These are phyloP conservation scores for Malacoctenus gilli DNA, from an alignment of 2,797 vertebrate species.

Conservation along the genomic window DNA sequence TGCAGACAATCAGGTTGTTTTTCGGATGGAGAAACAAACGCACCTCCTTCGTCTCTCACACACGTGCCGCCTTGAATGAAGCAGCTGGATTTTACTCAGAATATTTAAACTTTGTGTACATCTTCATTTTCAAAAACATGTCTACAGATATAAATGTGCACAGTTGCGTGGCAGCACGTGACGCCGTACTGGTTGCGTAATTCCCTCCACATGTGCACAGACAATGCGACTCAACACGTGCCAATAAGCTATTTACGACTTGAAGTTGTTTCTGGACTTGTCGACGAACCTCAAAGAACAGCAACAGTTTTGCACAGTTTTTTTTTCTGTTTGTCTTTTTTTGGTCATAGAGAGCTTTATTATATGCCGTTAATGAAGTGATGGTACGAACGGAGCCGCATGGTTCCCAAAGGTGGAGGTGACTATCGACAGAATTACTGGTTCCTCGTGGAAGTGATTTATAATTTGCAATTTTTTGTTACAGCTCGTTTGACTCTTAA, in stretches of 20 bases:
- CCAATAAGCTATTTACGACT: constrained; percentile 2
- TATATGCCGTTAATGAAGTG: constrained; percentile 1
- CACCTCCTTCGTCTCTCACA: constrained; percentile 1
- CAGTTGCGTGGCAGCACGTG: constrained; percentile 7
- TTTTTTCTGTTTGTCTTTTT: constrained; percentile 2
- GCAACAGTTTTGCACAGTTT: constrained; percentile 33
- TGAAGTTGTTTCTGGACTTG: neutral
- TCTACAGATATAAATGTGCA: constrained; percentile 10
- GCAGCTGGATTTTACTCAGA: constrained; percentile 10
- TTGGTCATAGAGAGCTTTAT: constrained; percentile 14
- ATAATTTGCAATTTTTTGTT: too few relatives aligned
- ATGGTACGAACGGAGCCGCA: constrained; percentile 6
- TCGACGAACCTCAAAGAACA: constrained; percentile 8
- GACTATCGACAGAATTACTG: constrained; percentile 12
- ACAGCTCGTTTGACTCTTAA: too few relatives aligned
- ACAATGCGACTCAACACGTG: constrained; percentile 3
- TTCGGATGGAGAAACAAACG: constrained; percentile 8
- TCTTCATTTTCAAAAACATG: neutral
- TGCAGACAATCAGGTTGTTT: constrained; percentile 38
- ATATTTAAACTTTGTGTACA: neutral
- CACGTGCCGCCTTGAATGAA: constrained; percentile 1
- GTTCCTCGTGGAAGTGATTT: too few relatives aligned
- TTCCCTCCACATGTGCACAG: constrained; percentile 3
- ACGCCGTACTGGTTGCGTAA: neutral
- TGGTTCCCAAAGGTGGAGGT: neutral